phyloP scores from a whole-genome alignment of 2,113 vertebrate species.

The Tringa solitaria region DNA sequence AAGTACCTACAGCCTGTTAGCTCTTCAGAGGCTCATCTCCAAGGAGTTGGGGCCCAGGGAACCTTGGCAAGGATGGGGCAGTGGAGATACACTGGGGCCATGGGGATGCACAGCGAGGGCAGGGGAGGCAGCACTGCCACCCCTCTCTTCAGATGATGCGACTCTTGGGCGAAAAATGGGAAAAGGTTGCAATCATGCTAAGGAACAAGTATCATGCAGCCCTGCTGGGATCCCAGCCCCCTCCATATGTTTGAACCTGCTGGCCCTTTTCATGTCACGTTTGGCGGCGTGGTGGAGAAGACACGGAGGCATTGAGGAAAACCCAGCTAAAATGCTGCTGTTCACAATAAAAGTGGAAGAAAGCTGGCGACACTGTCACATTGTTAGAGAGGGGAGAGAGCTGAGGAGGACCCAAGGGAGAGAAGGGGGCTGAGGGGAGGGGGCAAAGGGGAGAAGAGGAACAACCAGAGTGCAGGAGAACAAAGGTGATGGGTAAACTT shows the following conservation, averaged over 20 bases:
- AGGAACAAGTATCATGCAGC: background rate
- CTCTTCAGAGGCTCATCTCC: background rate
- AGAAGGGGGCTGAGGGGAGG: background rate
- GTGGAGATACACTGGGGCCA: background rate
- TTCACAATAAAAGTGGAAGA: background rate
- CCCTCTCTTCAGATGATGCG: background rate
- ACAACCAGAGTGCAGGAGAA: background rate
- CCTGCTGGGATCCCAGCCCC: background rate
- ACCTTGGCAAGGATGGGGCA: background rate
- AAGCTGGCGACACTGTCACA: background rate
- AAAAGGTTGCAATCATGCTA: background rate
- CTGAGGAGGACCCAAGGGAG: background rate
- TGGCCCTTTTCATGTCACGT: background rate
- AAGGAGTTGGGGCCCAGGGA: background rate
- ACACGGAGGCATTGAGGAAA: background rate
- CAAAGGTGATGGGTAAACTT: background rate
- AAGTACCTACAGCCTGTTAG: background rate
- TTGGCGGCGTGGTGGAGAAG: background rate
- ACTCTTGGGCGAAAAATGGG: background rate
- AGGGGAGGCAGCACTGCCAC: background rate
- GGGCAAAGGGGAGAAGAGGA: background rate
- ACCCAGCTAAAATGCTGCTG: background rate
- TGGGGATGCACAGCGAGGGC: background rate
- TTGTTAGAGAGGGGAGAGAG: background rate
- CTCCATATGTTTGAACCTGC: background rate